Percentiles rank a stretch among this genome's conserved stretches.
phyloP scores from a whole-genome alignment of 2,797 vertebrate species.

The Halcyon badia region DNA sequence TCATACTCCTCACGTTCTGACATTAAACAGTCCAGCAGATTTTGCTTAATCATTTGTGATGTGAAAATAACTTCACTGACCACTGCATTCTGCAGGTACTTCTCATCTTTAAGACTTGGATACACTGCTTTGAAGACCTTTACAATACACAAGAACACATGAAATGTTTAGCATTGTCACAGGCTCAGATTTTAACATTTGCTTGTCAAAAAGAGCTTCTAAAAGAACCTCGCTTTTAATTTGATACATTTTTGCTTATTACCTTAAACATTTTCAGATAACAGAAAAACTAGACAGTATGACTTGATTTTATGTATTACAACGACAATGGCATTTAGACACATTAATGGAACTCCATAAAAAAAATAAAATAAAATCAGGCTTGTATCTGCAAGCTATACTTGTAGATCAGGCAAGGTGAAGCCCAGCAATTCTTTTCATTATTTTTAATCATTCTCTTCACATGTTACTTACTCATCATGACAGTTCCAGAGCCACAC shows the following conservation, averaged over 20 bases:
- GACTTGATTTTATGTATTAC: background rate
- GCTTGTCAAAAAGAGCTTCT: background rate
- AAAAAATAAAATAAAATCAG: background rate
- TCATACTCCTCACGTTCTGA: background rate
- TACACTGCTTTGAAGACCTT: conserved; percentile 90
- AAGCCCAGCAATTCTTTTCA: background rate
- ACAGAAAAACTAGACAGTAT: background rate
- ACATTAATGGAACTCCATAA: background rate
- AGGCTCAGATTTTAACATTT: background rate
- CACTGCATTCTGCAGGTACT: conserved; percentile 85
- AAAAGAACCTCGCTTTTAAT: background rate
- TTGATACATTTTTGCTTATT: background rate
- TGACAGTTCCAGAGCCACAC: background rate
- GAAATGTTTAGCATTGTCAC: background rate
- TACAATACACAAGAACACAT: conserved; percentile 6
- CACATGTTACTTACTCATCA: background rate
- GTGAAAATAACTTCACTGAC: conserved; percentile 83
- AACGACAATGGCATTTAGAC: background rate
- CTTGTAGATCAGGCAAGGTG: background rate
- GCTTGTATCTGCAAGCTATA: background rate
- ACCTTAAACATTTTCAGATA: background rate
- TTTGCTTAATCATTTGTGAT: conserved; percentile 80
- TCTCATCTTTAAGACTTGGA: conserved; percentile 91
- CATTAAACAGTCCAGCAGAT: conserved; percentile 56
- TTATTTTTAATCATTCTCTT: background rate